Evolutionary conservation across 1,140 invertebrate genomes (phyloP).

Genomic region (Drosophila albomicans): DNA sequence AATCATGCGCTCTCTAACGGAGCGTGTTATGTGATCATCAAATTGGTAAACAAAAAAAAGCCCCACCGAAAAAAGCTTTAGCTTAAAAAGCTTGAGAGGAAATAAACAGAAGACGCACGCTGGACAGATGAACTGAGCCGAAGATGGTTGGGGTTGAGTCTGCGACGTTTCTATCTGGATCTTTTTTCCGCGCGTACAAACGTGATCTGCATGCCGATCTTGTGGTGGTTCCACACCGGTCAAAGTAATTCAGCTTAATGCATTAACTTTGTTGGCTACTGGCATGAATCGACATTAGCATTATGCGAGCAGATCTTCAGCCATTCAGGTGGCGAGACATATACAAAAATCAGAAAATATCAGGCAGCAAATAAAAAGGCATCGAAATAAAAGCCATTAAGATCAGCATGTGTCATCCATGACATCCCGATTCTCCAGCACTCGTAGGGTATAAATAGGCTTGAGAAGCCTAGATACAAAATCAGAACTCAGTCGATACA

Average conservation of each 20-base stretch:
- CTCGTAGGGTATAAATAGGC: conserved; percentile 71
- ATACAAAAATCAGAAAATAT: too few species aligned
- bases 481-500: conserved; percentile 47
- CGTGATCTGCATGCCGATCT: conserved; percentile 65
- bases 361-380: conserved; percentile 18
- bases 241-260: conserved; percentile 63
- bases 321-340: conserved; percentile 52
- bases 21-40: conserved; percentile 34
- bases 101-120: conserved; percentile 23
- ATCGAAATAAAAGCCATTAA: conserved; percentile 59
- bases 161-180: conserved; percentile 23
- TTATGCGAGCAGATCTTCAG: conserved; percentile 61
- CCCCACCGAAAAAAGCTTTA: conserved; percentile 2
- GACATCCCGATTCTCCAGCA: conserved; percentile 12
- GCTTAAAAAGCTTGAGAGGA: conserved; percentile 24
- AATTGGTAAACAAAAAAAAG: conserved; percentile 29
- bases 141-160: conserved; percentile 6
- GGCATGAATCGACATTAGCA: conserved; percentile 41
- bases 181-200: conserved; percentile 28
- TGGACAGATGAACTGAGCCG: conserved; percentile 11
- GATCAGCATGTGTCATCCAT: conserved; percentile 70
- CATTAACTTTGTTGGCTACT: conserved; percentile 41
- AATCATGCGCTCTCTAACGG: conserved; percentile 30
- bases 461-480: conserved; percentile 43
- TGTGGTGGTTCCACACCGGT: conserved; percentile 21